phyloP scores from a whole-genome alignment of 2,797 vertebrate genomes.

The Masticophis lateralis region DNA sequence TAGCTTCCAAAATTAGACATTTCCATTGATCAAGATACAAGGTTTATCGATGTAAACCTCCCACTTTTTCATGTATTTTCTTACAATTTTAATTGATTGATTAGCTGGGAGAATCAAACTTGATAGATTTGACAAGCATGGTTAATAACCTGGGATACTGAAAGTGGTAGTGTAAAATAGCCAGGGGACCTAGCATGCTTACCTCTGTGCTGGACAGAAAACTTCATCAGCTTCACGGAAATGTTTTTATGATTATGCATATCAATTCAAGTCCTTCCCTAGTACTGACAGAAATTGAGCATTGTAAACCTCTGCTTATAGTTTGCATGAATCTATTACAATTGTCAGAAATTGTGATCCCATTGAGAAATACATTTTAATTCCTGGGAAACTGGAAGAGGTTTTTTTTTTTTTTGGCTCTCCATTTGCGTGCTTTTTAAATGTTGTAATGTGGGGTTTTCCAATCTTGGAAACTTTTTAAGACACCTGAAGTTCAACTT shows the following conservation, averaged over 20 bases:
- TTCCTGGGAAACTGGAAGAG: not conserved
- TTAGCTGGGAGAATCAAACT: not conserved
- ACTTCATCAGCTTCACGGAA: not conserved
- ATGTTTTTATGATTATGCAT: not conserved
- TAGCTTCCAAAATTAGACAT: not conserved
- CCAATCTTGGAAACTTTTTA: not conserved
- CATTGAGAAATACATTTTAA: not conserved
- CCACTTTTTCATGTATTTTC: not conserved
- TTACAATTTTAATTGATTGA: not conserved
- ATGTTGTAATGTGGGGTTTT: not conserved
- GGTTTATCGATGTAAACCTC: not conserved
- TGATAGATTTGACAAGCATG: not conserved
- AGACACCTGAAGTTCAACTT: not conserved
- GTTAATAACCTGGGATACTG: not conserved
- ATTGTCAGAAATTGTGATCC: not conserved
- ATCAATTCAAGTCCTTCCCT: not conserved
- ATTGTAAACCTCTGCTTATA: not conserved
- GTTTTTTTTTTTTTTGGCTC: not conserved
- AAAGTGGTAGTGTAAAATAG: not conserved
- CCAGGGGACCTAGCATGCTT: not conserved
- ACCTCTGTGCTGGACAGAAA: not conserved
- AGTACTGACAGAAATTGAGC: not conserved
- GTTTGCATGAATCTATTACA: not conserved
- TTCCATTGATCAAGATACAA: not conserved
- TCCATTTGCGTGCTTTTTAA: not conserved